Base-by-base conservation (phyloP, 1,140 invertebrate species). In the Xylocopa sonorina region DNA sequence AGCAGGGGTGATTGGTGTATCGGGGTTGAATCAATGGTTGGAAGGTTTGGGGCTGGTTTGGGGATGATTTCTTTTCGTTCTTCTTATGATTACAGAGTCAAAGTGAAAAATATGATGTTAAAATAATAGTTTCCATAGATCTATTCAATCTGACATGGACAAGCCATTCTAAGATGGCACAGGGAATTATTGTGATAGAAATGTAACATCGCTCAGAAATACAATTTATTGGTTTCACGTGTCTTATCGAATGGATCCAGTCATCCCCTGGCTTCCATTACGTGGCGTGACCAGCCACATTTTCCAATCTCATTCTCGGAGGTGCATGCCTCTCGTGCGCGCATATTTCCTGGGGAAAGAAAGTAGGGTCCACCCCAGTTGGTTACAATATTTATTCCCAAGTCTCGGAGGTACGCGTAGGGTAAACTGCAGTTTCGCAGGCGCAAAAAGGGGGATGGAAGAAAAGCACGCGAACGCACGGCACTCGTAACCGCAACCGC, bases 301-400 rank as follows among this genome's bases (percentile, higher is more conserved):
- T 73, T 62, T 27, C 43, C 58, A 43, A 50, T 41, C 7, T 46
- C 34, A n/a, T 27, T 64, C n/a, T n/a, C n/a, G n/a, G n/a, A n/a
- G n/a, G 53, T 38, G 43, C 1, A 32, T 57, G 24, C 27, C 27
- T 4, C 14, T 24, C 24, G 27, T 14, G 32, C 41, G 38, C 34
- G 34, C 24, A 32, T 63, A 46, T 73, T 68, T 81, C 62, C 62
- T 72, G 21, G 0, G 29, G 63, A 34, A n/a, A 27, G 41, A 12
- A 53, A 21, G 21, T 64, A 34, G 24, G 34, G 46, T 43, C 29
- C 29, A 2, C 1, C 14, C 27, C 55, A 5, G 29, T 32, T 32
- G 14, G 27, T n/a, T 50, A n/a, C n/a, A 62, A 29, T 46, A 76
- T 80, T 64, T 80, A 78, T 72, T 81, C 64, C 29, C n/a, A 71